Evolutionary conservation across 2,797 vertebrate genomes (phyloP).

Genomic region (Gallinago stenura): DNA sequence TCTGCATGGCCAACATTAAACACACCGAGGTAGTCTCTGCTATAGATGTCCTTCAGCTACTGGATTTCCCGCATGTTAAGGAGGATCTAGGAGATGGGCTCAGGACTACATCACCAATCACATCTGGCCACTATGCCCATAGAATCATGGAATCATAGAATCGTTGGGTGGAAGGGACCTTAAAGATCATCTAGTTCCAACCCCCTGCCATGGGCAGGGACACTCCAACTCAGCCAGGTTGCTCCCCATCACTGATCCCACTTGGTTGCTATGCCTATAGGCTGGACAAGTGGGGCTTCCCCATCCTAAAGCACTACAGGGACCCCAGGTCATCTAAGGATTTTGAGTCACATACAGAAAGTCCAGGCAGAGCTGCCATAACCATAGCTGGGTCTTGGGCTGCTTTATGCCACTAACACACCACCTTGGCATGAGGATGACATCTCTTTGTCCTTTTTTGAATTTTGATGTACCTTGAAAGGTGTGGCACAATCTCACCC

Average conservation of each 20-base stretch:
- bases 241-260: neutral
- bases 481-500: neutral
- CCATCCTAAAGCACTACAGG: neutral
- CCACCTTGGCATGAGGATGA: neutral
- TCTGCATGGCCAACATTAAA: neutral
- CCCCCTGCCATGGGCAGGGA: neutral
- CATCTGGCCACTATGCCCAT: neutral
- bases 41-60: neutral
- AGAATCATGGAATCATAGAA: neutral
- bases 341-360: neutral
- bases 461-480: neutral
- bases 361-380: neutral
- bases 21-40: neutral
- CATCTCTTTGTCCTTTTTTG: neutral
- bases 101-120: fast-evolving
- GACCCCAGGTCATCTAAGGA: neutral
- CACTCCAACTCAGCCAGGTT: neutral
- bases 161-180: neutral
- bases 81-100: neutral
- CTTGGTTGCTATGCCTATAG: fast-evolving
- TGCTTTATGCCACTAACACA: neutral
- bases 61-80: neutral
- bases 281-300: neutral
- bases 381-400: neutral
- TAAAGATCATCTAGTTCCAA: neutral